Conservation (phyloP, 2,888 invertebrate genomes). For the Ernsta delagoae region DNA sequence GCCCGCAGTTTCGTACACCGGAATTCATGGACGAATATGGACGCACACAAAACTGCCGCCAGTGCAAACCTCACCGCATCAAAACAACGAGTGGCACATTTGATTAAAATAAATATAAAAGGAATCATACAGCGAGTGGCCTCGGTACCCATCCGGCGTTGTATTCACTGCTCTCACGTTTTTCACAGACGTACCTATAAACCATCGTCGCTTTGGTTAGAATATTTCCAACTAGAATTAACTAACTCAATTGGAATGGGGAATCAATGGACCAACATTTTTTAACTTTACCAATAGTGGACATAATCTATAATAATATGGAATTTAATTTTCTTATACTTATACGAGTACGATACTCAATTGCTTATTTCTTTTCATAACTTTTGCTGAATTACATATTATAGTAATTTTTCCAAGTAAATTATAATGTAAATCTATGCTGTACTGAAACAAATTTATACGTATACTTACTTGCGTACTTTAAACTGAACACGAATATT, state of each 20-base stretch:
- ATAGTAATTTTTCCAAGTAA: no score
- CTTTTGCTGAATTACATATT: no score
- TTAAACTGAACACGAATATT: slow-evolving; percentile 3
- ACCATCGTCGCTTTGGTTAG: slow-evolving; percentile 22
- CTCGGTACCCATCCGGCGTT: slow-evolving; percentile 37
- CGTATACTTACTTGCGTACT: neutral
- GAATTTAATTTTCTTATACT: no score
- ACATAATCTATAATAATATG: no score
- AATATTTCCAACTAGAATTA: slow-evolving; percentile 13
- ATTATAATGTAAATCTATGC: no score
- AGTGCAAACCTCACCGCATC: slow-evolving; percentile 70
- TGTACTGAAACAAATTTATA: neutral
- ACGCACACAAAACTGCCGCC: slow-evolving; percentile 68
- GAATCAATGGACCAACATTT: neutral
- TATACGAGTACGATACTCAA: no score
- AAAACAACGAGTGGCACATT: slow-evolving; percentile 75
- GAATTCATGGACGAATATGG: slow-evolving; percentile 76
- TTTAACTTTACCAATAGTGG: neutral
- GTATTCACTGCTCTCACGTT: slow-evolving; percentile 34
- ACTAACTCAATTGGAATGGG: neutral
- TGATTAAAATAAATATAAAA: slow-evolving; percentile 83
- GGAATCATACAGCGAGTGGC: slow-evolving; percentile 60
- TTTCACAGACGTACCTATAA: slow-evolving; percentile 42
- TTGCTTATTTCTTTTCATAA: no score
- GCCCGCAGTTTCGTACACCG: slow-evolving; percentile 69